These are phyloP conservation scores for Phrynocephalus vlangalii DNA, from an alignment of 2,797 vertebrate species.

Conservation along the genomic window DNA sequence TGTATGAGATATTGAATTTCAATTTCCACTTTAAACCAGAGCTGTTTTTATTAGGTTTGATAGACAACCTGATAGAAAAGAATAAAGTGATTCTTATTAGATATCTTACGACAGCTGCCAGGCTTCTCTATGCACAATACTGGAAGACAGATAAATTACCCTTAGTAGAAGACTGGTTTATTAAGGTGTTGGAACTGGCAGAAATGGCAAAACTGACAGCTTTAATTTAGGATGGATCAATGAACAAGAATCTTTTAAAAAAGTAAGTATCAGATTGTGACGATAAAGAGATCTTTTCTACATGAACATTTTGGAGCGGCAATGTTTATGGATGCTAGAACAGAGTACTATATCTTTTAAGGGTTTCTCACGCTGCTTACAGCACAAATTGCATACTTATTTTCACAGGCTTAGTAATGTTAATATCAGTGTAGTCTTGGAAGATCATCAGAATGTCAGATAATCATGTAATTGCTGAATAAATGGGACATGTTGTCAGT, in stretches of 20 bases:
- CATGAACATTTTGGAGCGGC: slow-evolving; percentile 20
- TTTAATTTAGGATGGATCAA: no score
- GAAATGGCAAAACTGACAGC: no score
- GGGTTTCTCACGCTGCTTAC: slow-evolving; percentile 55
- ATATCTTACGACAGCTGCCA: no score
- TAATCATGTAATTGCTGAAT: slow-evolving; percentile 20
- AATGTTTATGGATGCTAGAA: slow-evolving; percentile 57
- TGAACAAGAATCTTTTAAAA: not conserved
- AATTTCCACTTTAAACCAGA: no score
- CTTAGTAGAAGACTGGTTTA: no score
- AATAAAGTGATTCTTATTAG: no score
- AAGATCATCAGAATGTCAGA: slow-evolving; percentile 58
- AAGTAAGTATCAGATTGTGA: not conserved
- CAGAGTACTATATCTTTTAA: slow-evolving; percentile 32
- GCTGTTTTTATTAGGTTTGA: no score
- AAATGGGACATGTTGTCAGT: slow-evolving; percentile 49
- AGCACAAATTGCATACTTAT: slow-evolving; percentile 52
- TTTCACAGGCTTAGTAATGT: slow-evolving; percentile 51
- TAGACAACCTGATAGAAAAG: no score
- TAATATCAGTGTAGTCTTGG: slow-evolving; percentile 54
- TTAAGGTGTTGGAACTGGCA: no score
- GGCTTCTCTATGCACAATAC: no score
- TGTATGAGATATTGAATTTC: no score
- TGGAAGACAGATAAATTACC: no score
- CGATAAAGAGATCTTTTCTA: slow-evolving; percentile 22